A percentile compares a stretch with the other conserved stretches of the same genome.
Evolutionary conservation across 2,113 vertebrate species (phyloP).

Genomic region (Gorsachius goisagi): DNA sequence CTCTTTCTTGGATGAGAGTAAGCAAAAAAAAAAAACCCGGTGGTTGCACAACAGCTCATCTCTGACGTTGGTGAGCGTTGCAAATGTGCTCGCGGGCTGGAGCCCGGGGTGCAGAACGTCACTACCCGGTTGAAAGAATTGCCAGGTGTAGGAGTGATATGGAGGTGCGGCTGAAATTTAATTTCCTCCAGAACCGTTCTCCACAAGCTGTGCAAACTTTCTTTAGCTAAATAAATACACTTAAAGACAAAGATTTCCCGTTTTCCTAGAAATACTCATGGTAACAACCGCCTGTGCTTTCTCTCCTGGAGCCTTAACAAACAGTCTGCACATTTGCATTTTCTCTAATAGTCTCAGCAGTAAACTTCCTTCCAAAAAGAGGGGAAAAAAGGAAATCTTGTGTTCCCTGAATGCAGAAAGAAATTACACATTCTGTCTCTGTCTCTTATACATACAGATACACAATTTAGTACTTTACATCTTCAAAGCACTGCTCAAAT

Average conservation of each 20-base stretch:
- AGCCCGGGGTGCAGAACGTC: not conserved
- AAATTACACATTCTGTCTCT: constrained; percentile 59
- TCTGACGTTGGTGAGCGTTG: not conserved
- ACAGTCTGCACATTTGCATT: constrained; percentile 69
- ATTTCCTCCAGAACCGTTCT: constrained; percentile 58
- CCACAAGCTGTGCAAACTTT: constrained; percentile 57
- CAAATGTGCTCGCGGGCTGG: not conserved
- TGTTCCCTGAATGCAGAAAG: constrained; percentile 59
- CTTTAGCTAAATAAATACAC: constrained; percentile 68
- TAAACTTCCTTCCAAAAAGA: constrained; percentile 69
- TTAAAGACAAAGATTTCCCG: constrained; percentile 68
- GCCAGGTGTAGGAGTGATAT: constrained; percentile 42
- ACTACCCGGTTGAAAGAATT: not conserved
- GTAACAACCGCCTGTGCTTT: constrained; percentile 62
- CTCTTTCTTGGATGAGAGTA: not conserved
- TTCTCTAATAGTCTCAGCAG: constrained; percentile 76
- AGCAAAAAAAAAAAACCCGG: not conserved
- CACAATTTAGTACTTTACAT: constrained; percentile 57
- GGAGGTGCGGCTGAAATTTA: constrained; percentile 43
- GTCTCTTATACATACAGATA: constrained; percentile 47
- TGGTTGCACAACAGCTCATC: not conserved
- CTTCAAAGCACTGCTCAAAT: constrained; percentile 46
- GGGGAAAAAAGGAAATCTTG: constrained; percentile 63
- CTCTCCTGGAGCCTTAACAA: constrained; percentile 70
- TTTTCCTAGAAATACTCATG: constrained; percentile 40